Conservation (phyloP, 2,113 vertebrate species). For the Xiphophorus couchianus region DNA sequence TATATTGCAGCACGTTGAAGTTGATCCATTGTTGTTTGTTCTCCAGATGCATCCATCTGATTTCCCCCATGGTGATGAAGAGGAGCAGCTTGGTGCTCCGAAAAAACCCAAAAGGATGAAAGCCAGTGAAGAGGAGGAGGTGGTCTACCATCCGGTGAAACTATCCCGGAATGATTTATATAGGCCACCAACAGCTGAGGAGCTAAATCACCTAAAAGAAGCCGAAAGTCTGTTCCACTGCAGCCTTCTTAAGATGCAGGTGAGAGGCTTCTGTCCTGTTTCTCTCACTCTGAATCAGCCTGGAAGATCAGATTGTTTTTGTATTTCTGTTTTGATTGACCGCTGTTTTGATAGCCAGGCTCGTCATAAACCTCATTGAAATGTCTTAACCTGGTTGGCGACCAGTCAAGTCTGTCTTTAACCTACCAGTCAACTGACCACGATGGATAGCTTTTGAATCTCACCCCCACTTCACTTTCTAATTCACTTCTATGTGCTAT, state of each 20-base stretch:
- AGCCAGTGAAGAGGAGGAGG: constrained; percentile 11
- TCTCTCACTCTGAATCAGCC: not conserved
- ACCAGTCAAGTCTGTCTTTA: too few relatives aligned
- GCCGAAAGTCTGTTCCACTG: constrained; percentile 93
- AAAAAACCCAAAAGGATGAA: constrained; percentile 67
- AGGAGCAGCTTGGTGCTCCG: constrained; percentile 26
- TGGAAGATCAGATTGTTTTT: too few relatives aligned
- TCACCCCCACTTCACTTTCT: too few relatives aligned
- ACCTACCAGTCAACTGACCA: too few relatives aligned
- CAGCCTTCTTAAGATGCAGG: constrained; percentile 93
- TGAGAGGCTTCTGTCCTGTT: constrained; percentile 46
- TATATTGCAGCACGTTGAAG: not conserved
- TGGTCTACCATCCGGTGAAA: constrained; percentile 80
- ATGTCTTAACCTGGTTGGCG: too few relatives aligned
- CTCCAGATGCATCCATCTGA: constrained; percentile 56
- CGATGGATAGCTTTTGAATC: too few relatives aligned
- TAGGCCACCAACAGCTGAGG: constrained; percentile 90
- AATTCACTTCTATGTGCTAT: too few relatives aligned
- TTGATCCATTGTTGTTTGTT: not conserved
- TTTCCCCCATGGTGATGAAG: not conserved
- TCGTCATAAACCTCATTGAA: too few relatives aligned
- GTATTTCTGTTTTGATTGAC: too few relatives aligned
- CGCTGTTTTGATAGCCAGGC: too few relatives aligned
- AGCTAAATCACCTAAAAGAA: constrained; percentile 91
- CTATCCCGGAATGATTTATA: constrained; percentile 87